Base-by-base conservation (phyloP, 2,888 invertebrate genomes). In the Hermaeophaga mercurialis region DNA sequence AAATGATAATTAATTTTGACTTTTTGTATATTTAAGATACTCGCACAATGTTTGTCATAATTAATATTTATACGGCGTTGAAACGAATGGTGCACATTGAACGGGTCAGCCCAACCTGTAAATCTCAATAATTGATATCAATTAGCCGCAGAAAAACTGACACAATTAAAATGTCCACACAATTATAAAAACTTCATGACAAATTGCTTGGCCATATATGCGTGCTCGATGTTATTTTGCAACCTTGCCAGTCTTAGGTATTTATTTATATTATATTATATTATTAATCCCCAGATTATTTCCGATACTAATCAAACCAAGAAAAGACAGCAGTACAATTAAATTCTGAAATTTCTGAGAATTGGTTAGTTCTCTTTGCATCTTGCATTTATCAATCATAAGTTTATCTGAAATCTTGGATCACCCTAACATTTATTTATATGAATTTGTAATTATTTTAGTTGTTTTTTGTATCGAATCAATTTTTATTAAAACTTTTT, bases 111-210 rank as follows among this genome's bases (percentile, higher is more conserved):
- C 53, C 59, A 70, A 71, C 72, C 72, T 70, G 73, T 74, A 73
- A 72, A 72, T 75, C 75, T 71, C 70, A 71, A 73, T 73, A 75
- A 75, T 74, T 74, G 73, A 73, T 73, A 75, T 73, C 74, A 74
- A 74, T 74, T 75, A 73, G 65, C 63, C 61, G 62, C 59, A 66
- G 59, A 75, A 75, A 75, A 74, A 74, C 63, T 66, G 69, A 64
- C 69, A 73, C 74, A 73, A 75, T 74, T 72, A 74, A 71, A 73
- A 71, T 70, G 72, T 70, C 68, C 64, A 64, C 61, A 66, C 66
- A 67, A 67, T 70, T 69, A 67, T 64, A 72, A 72, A 73, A 73
- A 73, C 62, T 55, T 61, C 66, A 71, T 70, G 72, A 70, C 72
- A 72, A 73, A 74, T 73, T 73, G 67, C 66, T 64, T 59, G 57